A percentile compares a stretch with the other conserved stretches of the same genome.
Conservation (phyloP, 2,113 vertebrate genomes). For the Marmota monax region DNA sequence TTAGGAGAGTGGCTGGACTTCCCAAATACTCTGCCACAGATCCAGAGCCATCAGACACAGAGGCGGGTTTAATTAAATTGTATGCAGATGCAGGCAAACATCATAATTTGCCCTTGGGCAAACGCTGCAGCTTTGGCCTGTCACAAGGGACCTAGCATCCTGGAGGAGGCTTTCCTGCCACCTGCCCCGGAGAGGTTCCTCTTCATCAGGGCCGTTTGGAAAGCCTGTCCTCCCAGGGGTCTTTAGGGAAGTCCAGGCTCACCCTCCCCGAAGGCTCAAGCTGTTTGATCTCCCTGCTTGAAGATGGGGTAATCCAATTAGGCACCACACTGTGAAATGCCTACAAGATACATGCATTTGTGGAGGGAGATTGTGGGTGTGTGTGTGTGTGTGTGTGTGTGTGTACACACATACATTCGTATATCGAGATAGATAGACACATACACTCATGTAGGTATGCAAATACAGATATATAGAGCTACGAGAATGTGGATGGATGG, state of each 20-base stretch:
- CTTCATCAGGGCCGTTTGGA: not conserved
- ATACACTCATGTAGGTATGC: not conserved
- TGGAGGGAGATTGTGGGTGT: not conserved
- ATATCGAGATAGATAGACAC: not conserved
- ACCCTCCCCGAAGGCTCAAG: not conserved
- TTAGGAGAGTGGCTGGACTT: constrained; percentile 84
- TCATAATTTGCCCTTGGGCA: constrained; percentile 85
- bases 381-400: no score
- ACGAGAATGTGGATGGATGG: no score
- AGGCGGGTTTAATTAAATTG: constrained; percentile 84
- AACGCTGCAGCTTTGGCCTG: constrained; percentile 77
- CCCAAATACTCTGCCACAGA: constrained; percentile 77
- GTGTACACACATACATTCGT: not conserved
- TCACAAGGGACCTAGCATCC: constrained; percentile 58
- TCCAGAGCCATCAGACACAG: constrained; percentile 76
- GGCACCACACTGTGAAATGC: not conserved
- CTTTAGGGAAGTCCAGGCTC: not conserved
- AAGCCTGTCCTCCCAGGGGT: not conserved
- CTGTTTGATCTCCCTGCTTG: not conserved
- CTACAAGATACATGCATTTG: not conserved
- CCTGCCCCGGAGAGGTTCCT: not conserved
- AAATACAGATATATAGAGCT: not conserved
- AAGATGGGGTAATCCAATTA: not conserved
- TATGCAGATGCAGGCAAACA: constrained; percentile 81
- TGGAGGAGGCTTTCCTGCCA: constrained; percentile 69